Evolutionary conservation across 2,113 vertebrate genomes (phyloP).

Genomic region (Cryptotis parvus): DNA sequence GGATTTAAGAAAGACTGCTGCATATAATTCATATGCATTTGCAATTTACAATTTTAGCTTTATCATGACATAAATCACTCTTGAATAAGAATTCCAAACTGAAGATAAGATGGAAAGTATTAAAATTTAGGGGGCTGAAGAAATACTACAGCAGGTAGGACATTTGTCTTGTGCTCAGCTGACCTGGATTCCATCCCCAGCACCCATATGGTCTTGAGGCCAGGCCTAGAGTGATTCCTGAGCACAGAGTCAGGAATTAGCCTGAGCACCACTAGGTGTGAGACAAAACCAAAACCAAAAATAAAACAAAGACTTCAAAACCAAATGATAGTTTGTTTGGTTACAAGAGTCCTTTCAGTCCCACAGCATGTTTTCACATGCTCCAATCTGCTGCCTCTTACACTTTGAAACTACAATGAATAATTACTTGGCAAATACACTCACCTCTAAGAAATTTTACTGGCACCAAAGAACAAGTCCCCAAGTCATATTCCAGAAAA

Average conservation of each 20-base stretch:
- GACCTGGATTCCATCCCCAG: too few species aligned
- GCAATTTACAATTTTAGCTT: not conserved
- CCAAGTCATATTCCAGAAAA: conserved; percentile 24
- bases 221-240: too few species aligned
- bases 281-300: too few species aligned
- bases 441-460: conserved; percentile 36
- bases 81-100: conserved; percentile 12
- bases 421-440: not conserved
- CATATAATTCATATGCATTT: not conserved
- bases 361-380: conserved; percentile 29
- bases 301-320: not conserved
- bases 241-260: too few species aligned
- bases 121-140: not conserved
- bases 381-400: not conserved
- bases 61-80: not conserved
- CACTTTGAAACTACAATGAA: conserved; percentile 20
- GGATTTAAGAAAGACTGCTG: too few species aligned
- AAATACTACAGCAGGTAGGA: too few species aligned
- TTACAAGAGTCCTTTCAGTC: not conserved
- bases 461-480: not conserved
- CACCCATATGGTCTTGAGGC: too few species aligned
- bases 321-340: conserved; percentile 31
- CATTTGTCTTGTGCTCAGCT: too few species aligned
- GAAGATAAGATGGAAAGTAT: conserved; percentile 1
- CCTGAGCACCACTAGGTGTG: too few species aligned